Percentiles rank a stretch among this genome's conserved stretches.
phyloP scores from a whole-genome alignment of 1,140 invertebrate species.

The Popillia japonica region DNA sequence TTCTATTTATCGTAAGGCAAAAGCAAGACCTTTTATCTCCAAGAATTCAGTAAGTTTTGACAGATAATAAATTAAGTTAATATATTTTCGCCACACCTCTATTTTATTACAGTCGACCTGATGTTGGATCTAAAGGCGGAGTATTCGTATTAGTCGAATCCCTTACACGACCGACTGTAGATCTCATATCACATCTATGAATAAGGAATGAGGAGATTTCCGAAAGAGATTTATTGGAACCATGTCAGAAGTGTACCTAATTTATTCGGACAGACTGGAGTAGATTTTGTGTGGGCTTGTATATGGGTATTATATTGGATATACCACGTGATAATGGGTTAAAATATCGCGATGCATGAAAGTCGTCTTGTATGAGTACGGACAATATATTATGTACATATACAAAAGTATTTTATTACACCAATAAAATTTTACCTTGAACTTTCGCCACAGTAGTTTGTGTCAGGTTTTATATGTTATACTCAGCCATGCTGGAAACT shows the following conservation, averaged over 20 bases:
- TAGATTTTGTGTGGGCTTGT: slow-evolving; percentile 35
- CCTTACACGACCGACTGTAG: slow-evolving; percentile 35
- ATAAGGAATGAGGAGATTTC: slow-evolving; percentile 47
- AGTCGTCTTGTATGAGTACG: neutral
- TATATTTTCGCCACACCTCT: slow-evolving; percentile 44
- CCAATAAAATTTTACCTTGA: neutral
- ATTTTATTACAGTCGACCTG: slow-evolving; percentile 44
- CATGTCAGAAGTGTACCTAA: slow-evolving; percentile 43
- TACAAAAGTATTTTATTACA: neutral
- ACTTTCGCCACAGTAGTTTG: neutral
- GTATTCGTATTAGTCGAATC: neutral
- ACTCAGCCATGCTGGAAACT: slow-evolving; percentile 3
- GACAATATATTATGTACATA: no score
- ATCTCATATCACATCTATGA: slow-evolving; percentile 47
- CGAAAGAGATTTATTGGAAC: slow-evolving; percentile 44
- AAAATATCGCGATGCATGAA: neutral
- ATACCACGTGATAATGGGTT: neutral
- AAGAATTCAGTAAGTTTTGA: slow-evolving; percentile 38
- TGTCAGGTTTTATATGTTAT: neutral
- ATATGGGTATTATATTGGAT: neutral
- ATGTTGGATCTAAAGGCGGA: no score
- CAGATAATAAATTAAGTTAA: slow-evolving; percentile 46
- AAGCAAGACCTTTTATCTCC: slow-evolving; percentile 39
- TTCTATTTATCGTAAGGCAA: slow-evolving; percentile 31
- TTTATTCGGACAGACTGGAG: slow-evolving; percentile 37